Evolutionary conservation across 2,888 invertebrate genomes (phyloP).

Genomic region (Osedax frankpressi): DNA sequence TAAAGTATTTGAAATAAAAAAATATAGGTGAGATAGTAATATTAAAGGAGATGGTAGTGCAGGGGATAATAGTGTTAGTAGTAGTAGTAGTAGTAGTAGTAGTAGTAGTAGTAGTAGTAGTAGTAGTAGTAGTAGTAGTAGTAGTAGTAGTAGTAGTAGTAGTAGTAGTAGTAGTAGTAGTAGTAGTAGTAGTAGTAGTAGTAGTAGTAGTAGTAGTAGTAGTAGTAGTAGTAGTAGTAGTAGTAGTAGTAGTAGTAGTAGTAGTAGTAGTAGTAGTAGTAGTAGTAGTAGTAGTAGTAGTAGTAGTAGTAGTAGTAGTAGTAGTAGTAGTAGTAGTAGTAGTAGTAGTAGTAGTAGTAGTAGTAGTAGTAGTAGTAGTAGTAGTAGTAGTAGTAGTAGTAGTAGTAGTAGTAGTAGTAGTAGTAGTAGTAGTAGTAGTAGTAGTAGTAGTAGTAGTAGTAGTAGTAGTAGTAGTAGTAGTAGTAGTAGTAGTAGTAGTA

Average conservation of each 20-base stretch:
- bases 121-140: background rate
- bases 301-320: background rate
- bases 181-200: background rate
- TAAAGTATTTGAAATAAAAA: too few species aligned
- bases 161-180: constrained; percentile 5
- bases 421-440: background rate
- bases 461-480: background rate
- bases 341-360: constrained; percentile 5
- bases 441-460: background rate
- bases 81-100: background rate
- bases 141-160: background rate
- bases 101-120: background rate
- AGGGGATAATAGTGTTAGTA: too few species aligned
- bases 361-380: background rate
- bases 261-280: background rate
- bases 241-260: background rate
- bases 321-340: constrained; percentile 7
- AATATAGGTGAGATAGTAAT: too few species aligned
- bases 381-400: background rate
- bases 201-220: background rate
- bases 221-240: background rate
- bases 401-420: background rate
- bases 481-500: too few species aligned
- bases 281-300: background rate
- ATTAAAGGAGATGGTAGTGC: too few species aligned